These are phyloP conservation scores for Halcyon senegalensis DNA, from an alignment of 2,113 vertebrate species.

Conservation along the genomic window DNA sequence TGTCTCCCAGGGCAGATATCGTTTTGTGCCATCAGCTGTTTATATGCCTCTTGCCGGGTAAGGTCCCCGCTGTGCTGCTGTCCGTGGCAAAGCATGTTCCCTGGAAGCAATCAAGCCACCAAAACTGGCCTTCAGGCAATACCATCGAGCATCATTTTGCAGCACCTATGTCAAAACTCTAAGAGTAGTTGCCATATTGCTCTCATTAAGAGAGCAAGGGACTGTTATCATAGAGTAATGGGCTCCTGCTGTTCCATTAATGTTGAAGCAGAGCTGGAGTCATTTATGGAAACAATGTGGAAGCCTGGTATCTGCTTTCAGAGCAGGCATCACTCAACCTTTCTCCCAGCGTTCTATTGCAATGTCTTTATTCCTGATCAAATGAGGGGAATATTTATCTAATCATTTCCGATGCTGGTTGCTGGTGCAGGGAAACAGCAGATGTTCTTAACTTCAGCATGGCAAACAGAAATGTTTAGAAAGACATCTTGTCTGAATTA, in stretches of 20 bases:
- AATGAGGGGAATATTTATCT: neutral
- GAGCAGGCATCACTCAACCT: neutral
- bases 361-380: constrained; percentile 4
- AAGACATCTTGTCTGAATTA: neutral
- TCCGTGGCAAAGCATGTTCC: neutral
- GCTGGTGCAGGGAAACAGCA: neutral
- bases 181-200: constrained; percentile 29
- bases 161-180: neutral
- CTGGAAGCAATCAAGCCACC: neutral
- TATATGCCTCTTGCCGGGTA: accelerated
- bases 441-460: neutral
- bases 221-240: constrained; percentile 67
- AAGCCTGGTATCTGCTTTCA: constrained; percentile 47
- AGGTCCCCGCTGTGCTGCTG: accelerated
- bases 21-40: neutral
- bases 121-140: neutral
- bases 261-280: constrained; percentile 33
- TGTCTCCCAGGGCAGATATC: neutral
- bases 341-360: neutral
- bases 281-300: constrained; percentile 55
- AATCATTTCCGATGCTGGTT: neutral
- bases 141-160: neutral
- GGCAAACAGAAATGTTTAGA: neutral
- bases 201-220: constrained; percentile 51
- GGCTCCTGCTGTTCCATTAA: constrained; percentile 55